phyloP scores from a whole-genome alignment of 2,888 invertebrate species.

The Catocala sponsa region DNA sequence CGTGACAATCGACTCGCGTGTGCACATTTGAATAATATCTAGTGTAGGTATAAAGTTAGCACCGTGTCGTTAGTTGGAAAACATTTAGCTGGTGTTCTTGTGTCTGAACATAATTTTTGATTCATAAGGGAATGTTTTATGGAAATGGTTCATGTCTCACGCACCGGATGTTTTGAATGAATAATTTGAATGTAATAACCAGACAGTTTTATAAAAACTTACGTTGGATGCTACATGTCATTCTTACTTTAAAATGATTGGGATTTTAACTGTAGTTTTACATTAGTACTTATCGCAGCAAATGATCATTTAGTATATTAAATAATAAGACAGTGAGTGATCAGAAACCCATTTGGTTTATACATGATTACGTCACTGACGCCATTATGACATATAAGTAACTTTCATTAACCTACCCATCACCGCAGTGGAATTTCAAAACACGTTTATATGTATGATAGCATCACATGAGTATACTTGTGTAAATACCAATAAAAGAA shows the following conservation, averaged over 20 bases:
- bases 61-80: slow-evolving; percentile 33
- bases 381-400: slow-evolving; percentile 26
- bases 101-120: slow-evolving; percentile 15
- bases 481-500: slow-evolving; percentile 84
- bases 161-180: slow-evolving; percentile 20
- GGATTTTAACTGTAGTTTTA: background rate
- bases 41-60: slow-evolving; percentile 13
- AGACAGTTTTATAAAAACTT: slow-evolving; percentile 26
- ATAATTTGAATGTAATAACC: slow-evolving; percentile 26
- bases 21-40: slow-evolving; percentile 58
- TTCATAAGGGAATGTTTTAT: slow-evolving; percentile 16
- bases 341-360: slow-evolving; percentile 23
- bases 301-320: background rate
- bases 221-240: slow-evolving; percentile 12
- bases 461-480: slow-evolving; percentile 61
- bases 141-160: slow-evolving; percentile 11
- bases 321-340: slow-evolving; percentile 24
- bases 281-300: background rate
- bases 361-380: slow-evolving; percentile 13
- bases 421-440: slow-evolving; percentile 41
- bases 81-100: slow-evolving; percentile 9
- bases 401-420: slow-evolving; percentile 38
- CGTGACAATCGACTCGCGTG: slow-evolving; percentile 54
- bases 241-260: slow-evolving; percentile 41
- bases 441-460: slow-evolving; percentile 53